Evolutionary conservation across 2,888 invertebrate genomes (phyloP).

Genomic region (Caenorhabditis sp.): DNA sequence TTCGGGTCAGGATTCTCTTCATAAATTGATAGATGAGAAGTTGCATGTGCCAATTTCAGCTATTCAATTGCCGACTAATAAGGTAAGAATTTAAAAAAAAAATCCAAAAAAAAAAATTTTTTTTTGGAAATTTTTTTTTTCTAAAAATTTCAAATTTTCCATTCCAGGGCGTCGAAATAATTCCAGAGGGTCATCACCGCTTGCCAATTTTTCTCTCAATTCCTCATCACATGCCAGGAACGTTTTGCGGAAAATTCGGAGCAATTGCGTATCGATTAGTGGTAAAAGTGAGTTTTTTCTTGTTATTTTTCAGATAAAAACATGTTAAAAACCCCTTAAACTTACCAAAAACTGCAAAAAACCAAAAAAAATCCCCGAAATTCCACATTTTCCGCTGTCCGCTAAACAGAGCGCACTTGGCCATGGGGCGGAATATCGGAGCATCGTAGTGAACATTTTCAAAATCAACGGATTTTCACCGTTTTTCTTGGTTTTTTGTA

Average conservation of each 20-base stretch:
- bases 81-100: too few species aligned
- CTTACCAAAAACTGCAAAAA: not conserved
- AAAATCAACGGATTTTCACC: too few species aligned
- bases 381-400: too few species aligned
- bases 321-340: not conserved
- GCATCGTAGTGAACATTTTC: too few species aligned
- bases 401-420: too few species aligned
- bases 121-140: not conserved
- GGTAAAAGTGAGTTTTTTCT: constrained; percentile 49
- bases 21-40: constrained; percentile 60
- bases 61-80: constrained; percentile 58
- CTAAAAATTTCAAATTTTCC: not conserved
- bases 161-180: constrained; percentile 61
- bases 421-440: too few species aligned
- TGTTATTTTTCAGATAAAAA: too few species aligned
- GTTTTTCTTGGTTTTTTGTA: too few species aligned
- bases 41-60: constrained; percentile 62
- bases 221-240: constrained; percentile 67
- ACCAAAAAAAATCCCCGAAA: too few species aligned
- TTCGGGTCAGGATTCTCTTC: constrained; percentile 65
- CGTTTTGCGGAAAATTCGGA: constrained; percentile 66
- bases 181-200: constrained; percentile 64
- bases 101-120: too few species aligned
- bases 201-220: constrained; percentile 62
- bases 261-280: constrained; percentile 68